Evolutionary conservation across 2,113 vertebrate genomes (phyloP).

Genomic region (Peromyscus polionotus): DNA sequence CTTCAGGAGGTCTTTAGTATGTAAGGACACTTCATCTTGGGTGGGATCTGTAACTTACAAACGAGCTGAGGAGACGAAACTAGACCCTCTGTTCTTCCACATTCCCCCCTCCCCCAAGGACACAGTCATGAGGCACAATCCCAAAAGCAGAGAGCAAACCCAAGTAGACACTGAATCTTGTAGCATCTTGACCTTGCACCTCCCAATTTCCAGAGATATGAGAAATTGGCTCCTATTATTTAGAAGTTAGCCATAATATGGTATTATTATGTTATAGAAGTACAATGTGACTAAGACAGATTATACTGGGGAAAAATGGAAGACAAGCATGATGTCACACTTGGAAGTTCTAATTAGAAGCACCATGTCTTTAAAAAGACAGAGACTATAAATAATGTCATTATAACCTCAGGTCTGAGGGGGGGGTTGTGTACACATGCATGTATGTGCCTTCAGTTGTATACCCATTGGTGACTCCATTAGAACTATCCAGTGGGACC

Average conservation of each 20-base stretch:
- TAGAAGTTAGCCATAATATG: background rate
- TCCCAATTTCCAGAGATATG: background rate
- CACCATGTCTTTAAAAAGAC: background rate
- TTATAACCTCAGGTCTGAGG: background rate
- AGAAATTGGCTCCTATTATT: background rate
- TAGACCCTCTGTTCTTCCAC: background rate
- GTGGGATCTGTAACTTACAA: background rate
- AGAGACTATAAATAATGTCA: slow-evolving; percentile 8
- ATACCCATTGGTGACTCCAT: background rate
- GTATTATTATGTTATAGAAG: background rate
- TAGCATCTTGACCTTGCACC: background rate
- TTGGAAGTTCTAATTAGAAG: slow-evolving; percentile 28
- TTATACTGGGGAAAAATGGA: background rate
- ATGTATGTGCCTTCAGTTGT: background rate
- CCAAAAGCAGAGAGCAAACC: background rate
- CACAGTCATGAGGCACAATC: background rate
- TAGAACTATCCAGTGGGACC: background rate
- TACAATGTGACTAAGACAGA: background rate
- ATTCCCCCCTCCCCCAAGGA: background rate
- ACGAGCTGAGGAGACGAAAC: background rate
- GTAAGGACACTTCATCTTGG: background rate
- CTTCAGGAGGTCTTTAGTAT: background rate
- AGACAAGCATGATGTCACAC: background rate
- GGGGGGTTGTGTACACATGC: too few relatives aligned
- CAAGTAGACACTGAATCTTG: background rate